Conservation (phyloP, 2,797 vertebrate species). For the Okamejei kenojei region DNA sequence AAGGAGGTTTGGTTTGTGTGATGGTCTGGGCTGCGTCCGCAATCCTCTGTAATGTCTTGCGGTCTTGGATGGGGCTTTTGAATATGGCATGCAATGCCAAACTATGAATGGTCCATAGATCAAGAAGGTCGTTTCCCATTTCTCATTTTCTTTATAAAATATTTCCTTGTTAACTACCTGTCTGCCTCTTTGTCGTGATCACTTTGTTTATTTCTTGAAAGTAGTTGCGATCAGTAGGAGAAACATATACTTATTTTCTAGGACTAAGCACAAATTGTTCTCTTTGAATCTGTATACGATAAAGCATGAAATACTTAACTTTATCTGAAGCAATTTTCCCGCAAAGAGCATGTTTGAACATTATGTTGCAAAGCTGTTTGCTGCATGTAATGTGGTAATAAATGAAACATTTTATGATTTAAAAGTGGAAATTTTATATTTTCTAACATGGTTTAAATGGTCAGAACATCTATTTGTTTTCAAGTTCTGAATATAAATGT, state of each 20-base stretch:
- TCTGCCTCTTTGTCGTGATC: too few relatives aligned
- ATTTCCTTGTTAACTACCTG: background rate
- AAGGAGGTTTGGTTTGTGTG: too few relatives aligned
- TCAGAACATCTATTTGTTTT: constrained; percentile 3
- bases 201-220: background rate
- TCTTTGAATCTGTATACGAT: background rate
- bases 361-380: background rate
- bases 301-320: background rate
- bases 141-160: background rate
- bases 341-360: background rate
- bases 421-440: background rate
- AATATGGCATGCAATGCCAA: background rate
- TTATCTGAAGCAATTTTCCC: background rate
- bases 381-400: background rate
- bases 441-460: background rate
- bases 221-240: background rate
- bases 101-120: background rate
- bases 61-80: too few relatives aligned
- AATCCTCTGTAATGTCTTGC: too few relatives aligned
- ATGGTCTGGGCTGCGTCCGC: too few relatives aligned
- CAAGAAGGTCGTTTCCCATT: background rate
- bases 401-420: background rate
- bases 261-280: background rate
- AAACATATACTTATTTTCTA: background rate
- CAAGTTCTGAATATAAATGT: background rate